These are phyloP conservation scores for Otocyon megalotis DNA, from an alignment of 2,113 vertebrate genomes.

Conservation along the genomic window DNA sequence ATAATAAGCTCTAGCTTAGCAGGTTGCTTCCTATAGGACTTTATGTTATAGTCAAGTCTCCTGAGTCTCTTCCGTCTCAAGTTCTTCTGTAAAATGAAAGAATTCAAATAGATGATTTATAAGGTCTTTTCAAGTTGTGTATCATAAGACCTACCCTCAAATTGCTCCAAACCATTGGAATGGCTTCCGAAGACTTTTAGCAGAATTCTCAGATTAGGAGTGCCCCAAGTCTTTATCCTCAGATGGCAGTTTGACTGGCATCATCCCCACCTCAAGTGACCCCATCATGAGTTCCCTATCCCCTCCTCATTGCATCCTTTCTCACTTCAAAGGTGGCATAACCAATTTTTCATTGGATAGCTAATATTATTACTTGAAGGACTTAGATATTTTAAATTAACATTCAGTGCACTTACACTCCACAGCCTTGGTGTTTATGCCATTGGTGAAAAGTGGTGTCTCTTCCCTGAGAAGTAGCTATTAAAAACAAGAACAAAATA, in stretches of 20 bases:
- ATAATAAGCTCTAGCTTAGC: not conserved
- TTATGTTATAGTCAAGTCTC: constrained; percentile 18
- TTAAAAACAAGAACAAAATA: constrained; percentile 67
- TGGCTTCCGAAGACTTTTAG: not conserved
- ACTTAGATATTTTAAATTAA: constrained; percentile 32
- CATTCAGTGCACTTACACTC: not conserved
- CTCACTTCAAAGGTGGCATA: not conserved
- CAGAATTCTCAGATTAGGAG: not conserved
- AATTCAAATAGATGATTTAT: not conserved
- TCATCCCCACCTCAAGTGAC: not conserved
- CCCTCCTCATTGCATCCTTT: not conserved
- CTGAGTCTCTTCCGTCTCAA: not conserved
- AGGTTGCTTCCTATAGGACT: not conserved
- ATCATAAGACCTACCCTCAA: not conserved
- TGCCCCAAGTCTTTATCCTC: not conserved
- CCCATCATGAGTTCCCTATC: not conserved
- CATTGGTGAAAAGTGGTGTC: not conserved
- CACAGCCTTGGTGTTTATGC: not conserved
- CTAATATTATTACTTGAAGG: not conserved
- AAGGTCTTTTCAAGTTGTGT: not conserved
- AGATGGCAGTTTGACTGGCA: not conserved
- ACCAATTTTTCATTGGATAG: not conserved
- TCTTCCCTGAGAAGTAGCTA: constrained; percentile 37
- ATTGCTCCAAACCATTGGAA: not conserved
- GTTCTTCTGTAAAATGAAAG: constrained; percentile 31